Conservation (phyloP, 2,888 invertebrate genomes). For the Drosophila austrosaltans region DNA sequence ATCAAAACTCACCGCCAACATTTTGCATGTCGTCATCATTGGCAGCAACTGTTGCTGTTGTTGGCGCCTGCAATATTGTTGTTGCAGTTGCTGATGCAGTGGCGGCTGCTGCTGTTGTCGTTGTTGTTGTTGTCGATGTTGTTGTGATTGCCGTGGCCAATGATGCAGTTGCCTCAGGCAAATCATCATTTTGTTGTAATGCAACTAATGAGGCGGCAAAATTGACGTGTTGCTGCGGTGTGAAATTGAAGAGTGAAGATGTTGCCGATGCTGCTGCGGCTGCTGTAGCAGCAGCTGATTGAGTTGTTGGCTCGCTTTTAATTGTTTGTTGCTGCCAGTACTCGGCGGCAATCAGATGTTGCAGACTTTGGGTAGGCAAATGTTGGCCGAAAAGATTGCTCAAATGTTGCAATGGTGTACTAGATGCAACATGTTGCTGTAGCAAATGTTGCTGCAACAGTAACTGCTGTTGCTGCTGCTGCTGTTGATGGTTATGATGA, state of each 20-base stretch:
- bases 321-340: conserved; percentile 65
- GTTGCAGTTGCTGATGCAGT: conserved; percentile 28
- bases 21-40: conserved; percentile 72
- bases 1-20: conserved; percentile 71
- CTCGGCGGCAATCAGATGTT: conserved; percentile 76
- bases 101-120: conserved; percentile 35
- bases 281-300: conserved; percentile 54
- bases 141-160: conserved; percentile 47
- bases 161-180: conserved; percentile 62
- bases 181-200: conserved; percentile 75
- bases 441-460: conserved; percentile 65
- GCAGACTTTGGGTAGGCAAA: conserved; percentile 72
- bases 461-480: conserved; percentile 52
- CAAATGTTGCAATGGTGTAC: conserved; percentile 81
- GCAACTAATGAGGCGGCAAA: conserved; percentile 79
- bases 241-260: conserved; percentile 61
- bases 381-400: conserved; percentile 81
- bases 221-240: conserved; percentile 68
- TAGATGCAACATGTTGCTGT: conserved; percentile 69
- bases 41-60: conserved; percentile 45
- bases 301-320: conserved; percentile 75
- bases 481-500: conserved; percentile 47
- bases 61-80: conserved; percentile 65
- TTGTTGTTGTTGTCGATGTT: conserved; percentile 28
- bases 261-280: conserved; percentile 38